Evolutionary conservation across 2,113 vertebrate species (phyloP).

Genomic region (Pongo pygmaeus): DNA sequence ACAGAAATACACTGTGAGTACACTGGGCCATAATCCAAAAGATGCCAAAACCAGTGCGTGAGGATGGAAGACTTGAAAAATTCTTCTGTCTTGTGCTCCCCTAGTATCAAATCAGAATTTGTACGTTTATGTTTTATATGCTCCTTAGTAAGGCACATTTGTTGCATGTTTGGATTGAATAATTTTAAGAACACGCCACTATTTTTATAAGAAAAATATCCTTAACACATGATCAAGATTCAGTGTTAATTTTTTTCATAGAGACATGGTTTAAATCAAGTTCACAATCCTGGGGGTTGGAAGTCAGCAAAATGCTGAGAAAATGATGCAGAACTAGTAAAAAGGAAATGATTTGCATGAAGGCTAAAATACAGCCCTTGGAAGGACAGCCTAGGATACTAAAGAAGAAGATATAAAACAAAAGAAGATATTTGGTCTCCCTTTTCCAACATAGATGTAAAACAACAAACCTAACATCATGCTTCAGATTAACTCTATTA

Average conservation of each 20-base stretch:
- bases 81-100: constrained; percentile 59
- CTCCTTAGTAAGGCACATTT: constrained; percentile 55
- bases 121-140: constrained; percentile 74
- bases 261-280: constrained; percentile 39
- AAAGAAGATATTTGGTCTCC: neutral
- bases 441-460: neutral
- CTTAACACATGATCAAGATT: constrained; percentile 1
- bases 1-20: constrained; percentile 78
- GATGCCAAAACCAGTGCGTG: constrained; percentile 73
- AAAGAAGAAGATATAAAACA: neutral
- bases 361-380: neutral
- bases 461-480: neutral
- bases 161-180: constrained; percentile 65
- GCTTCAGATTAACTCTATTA: neutral
- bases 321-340: constrained; percentile 12
- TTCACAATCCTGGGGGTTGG: neutral
- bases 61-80: constrained; percentile 72
- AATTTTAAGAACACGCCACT: constrained; percentile 60
- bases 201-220: constrained; percentile 36
- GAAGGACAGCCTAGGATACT: neutral
- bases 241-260: neutral
- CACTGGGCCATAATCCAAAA: constrained; percentile 69
- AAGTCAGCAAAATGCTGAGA: constrained; percentile 36
- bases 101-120: constrained; percentile 71
- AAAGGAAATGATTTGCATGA: neutral